These are phyloP conservation scores for Lasiurus cinereus DNA, from an alignment of 2,113 vertebrate species.

Conservation along the genomic window DNA sequence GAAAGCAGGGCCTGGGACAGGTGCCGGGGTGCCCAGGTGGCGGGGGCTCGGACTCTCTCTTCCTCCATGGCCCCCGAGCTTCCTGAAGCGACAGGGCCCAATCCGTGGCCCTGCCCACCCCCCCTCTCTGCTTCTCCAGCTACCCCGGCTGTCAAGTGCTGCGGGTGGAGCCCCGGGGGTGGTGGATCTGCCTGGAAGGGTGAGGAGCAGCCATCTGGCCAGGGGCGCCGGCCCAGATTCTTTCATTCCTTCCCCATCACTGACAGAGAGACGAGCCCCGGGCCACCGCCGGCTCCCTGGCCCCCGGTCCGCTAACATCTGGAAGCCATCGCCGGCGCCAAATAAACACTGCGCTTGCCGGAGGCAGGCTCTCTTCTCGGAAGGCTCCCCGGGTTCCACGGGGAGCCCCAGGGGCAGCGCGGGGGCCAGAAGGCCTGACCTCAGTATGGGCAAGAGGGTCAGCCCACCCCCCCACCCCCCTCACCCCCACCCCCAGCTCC, in stretches of 20 bases:
- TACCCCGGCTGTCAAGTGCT: background rate
- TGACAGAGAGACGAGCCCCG: background rate
- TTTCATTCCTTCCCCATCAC: constrained; percentile 42
- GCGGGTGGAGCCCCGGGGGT: background rate
- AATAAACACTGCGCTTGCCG: constrained; percentile 57
- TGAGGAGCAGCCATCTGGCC: constrained; percentile 63
- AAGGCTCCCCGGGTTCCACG: constrained; percentile 4
- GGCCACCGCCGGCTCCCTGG: background rate
- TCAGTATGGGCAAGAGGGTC: background rate
- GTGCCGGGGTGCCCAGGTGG: background rate
- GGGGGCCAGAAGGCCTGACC: background rate
- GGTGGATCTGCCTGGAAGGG: background rate
- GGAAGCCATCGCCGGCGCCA: background rate
- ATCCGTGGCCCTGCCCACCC: background rate
- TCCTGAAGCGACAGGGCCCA: background rate
- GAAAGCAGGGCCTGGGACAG: background rate
- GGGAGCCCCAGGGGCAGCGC: background rate
- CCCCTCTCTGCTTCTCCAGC: background rate
- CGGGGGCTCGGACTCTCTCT: background rate
- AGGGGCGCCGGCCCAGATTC: background rate
- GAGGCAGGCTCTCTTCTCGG: background rate
- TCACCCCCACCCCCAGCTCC: too few relatives aligned
- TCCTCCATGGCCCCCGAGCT: accelerated
- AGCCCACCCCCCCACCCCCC: too few relatives aligned
- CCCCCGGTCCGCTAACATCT: background rate